Percentiles rank a stretch among this genome's conserved stretches.
Evolutionary conservation across 2,888 invertebrate species (phyloP).

Genomic region (Drosophila mulleri): DNA sequence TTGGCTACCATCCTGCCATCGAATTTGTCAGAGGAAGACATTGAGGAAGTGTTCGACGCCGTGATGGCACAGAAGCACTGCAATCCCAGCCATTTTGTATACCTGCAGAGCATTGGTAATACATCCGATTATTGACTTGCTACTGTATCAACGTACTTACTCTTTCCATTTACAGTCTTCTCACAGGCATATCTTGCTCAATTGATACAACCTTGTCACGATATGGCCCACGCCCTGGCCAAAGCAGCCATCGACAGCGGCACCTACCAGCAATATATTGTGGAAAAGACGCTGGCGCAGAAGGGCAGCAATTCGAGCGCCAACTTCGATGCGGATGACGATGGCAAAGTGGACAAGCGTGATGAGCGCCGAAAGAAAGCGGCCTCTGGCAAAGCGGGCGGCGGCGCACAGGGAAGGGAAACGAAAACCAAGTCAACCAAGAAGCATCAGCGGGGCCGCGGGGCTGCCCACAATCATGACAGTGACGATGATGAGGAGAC

Average conservation of each 20-base stretch:
- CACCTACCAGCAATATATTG: slow-evolving; percentile 90
- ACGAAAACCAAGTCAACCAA: slow-evolving; percentile 97
- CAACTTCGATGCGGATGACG: slow-evolving; percentile 82
- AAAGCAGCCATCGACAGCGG: slow-evolving; percentile 90
- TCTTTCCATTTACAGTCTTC: slow-evolving; percentile 85
- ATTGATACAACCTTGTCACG: slow-evolving; percentile 89
- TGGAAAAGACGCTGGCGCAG: slow-evolving; percentile 88
- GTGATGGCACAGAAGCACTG: slow-evolving; percentile 87
- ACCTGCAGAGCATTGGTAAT: slow-evolving; percentile 88
- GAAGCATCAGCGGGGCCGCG: slow-evolving; percentile 88
- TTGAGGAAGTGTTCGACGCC: slow-evolving; percentile 89
- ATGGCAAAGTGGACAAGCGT: slow-evolving; percentile 88
- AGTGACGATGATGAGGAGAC: slow-evolving; percentile 89
- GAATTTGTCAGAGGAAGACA: slow-evolving; percentile 91
- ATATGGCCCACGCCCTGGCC: slow-evolving; percentile 88
- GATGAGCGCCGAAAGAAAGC: slow-evolving; percentile 96
- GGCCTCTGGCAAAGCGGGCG: slow-evolving; percentile 94
- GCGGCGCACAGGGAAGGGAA: slow-evolving; percentile 96
- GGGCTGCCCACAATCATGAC: slow-evolving; percentile 84
- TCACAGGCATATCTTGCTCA: slow-evolving; percentile 89
- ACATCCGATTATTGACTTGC: too few relatives aligned
- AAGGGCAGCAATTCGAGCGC: slow-evolving; percentile 51
- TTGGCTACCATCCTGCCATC: slow-evolving; percentile 93
- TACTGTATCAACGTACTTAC: neutral
- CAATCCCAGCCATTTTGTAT: slow-evolving; percentile 86